These are phyloP conservation scores for Micromys minutus DNA, from an alignment of 2,113 vertebrate species.

Conservation along the genomic window DNA sequence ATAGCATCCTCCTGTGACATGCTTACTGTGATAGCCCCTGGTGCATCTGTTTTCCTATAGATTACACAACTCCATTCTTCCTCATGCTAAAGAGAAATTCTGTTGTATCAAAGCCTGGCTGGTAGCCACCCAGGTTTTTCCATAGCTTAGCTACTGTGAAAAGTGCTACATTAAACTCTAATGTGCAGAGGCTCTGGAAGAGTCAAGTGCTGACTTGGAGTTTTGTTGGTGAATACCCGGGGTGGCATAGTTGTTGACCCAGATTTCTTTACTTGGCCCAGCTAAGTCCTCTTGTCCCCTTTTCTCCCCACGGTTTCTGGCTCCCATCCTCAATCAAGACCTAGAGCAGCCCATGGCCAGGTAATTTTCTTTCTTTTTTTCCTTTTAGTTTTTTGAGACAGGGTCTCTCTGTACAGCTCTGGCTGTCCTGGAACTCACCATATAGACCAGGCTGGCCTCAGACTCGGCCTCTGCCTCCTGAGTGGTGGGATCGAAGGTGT, in stretches of 20 bases:
- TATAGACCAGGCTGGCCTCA: not conserved
- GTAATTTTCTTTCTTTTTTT: constrained; percentile 8
- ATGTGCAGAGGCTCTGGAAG: not conserved
- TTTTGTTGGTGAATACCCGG: not conserved
- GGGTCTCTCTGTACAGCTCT: not conserved
- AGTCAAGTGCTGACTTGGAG: not conserved
- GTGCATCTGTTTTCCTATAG: not conserved
- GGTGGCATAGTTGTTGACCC: not conserved
- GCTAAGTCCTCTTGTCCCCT: not conserved
- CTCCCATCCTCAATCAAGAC: not conserved
- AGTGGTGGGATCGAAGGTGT: not conserved
- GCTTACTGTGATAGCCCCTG: no score
- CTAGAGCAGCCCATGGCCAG: not conserved
- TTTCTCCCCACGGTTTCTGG: not conserved
- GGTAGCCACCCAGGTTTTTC: not conserved
- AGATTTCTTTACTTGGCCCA: constrained; percentile 48
- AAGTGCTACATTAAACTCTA: no score
- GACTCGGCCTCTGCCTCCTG: not conserved
- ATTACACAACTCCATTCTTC: not conserved
- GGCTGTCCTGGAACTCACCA: not conserved
- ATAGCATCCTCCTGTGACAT: not conserved
- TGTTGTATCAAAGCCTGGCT: no score
- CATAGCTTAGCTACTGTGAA: not conserved
- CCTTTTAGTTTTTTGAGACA: not conserved
- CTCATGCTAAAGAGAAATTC: not conserved